Conservation (phyloP, 1,140 invertebrate species). For the Euwallacea similis region DNA sequence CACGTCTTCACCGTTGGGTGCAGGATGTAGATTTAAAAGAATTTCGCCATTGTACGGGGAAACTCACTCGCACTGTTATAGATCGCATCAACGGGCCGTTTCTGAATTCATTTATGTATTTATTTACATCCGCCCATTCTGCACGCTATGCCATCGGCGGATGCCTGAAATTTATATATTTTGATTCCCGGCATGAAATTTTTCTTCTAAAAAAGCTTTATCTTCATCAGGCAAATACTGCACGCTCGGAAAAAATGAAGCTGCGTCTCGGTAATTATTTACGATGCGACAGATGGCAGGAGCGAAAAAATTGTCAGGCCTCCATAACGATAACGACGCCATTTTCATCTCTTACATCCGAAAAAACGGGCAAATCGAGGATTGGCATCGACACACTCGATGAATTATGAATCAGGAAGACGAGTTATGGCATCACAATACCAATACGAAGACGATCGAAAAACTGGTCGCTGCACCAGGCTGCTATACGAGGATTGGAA, state of each 20-base stretch:
- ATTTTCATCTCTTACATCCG: slow-evolving; percentile 33
- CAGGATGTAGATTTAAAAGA: slow-evolving; percentile 10
- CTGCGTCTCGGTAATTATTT: neutral
- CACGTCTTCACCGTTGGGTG: slow-evolving; percentile 5
- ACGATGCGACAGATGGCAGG: slow-evolving; percentile 20
- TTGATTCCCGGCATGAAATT: neutral
- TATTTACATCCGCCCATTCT: slow-evolving; percentile 37
- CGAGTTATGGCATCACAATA: slow-evolving; percentile 30
- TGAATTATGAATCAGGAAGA: slow-evolving; percentile 39
- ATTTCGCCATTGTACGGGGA: neutral
- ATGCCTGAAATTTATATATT: slow-evolving; percentile 28
- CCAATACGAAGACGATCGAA: neutral
- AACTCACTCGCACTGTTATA: slow-evolving; percentile 35
- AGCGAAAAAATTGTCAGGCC: slow-evolving; percentile 21
- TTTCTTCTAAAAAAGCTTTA: slow-evolving; percentile 2
- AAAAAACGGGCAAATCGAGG: slow-evolving; percentile 29
- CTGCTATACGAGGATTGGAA: neutral
- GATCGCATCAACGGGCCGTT: slow-evolving; percentile 37
- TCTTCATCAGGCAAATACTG: neutral
- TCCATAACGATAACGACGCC: slow-evolving; percentile 33
- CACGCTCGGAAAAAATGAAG: neutral
- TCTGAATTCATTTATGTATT: slow-evolving; percentile 41
- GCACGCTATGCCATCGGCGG: slow-evolving; percentile 29
- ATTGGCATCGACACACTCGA: slow-evolving; percentile 22
- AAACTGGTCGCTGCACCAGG: neutral